A percentile compares a stretch with the other conserved stretches of the same genome.
Conservation (phyloP, 2,113 vertebrate species). For the Cygnus buccinator region DNA sequence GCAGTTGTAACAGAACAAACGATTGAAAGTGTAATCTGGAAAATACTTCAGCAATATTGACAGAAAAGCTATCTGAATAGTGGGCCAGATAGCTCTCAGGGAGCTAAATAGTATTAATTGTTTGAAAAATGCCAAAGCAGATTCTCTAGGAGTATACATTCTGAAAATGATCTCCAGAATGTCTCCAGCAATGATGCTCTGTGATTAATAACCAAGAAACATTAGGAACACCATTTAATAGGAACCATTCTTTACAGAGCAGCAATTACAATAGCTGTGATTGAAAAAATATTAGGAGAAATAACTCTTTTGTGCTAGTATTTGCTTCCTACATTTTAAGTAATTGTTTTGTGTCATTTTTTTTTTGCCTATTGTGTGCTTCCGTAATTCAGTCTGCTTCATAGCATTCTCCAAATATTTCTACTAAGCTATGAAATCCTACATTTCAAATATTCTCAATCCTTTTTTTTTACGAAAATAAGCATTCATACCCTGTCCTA, state of each 20-base stretch:
- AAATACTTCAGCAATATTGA: neutral
- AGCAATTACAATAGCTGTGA: neutral
- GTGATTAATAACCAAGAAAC: neutral
- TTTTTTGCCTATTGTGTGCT: neutral
- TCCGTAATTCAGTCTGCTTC: conserved; percentile 9
- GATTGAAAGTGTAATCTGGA: neutral
- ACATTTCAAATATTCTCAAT: neutral
- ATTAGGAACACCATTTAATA: neutral
- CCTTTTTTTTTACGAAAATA: neutral
- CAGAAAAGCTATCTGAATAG: neutral
- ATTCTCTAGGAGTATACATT: neutral
- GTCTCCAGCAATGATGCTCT: neutral
- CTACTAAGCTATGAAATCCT: neutral
- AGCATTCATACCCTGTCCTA: neutral
- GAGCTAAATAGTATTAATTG: neutral
- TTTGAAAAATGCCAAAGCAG: neutral
- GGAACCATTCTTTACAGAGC: neutral
- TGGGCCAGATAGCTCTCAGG: neutral
- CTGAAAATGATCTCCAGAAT: neutral
- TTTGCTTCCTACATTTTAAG: neutral
- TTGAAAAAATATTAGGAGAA: conserved; percentile 38
- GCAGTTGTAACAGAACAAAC: neutral
- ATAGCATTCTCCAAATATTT: neutral
- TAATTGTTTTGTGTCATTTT: neutral
- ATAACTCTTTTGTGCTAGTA: neutral